Base-by-base conservation (phyloP, 2,888 invertebrate genomes). In the Drosophila barbarae region DNA sequence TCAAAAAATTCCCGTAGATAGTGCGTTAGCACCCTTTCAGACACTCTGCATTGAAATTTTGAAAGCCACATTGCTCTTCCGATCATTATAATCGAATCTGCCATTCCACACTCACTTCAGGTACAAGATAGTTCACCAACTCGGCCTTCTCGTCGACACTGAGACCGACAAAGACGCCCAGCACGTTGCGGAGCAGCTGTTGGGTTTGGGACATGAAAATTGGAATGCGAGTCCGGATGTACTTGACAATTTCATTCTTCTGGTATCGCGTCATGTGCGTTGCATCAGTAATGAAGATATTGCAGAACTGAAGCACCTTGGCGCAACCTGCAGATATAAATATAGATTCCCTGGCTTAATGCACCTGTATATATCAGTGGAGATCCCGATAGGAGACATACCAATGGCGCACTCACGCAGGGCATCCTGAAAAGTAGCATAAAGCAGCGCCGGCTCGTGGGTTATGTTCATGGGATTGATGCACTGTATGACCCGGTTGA, bases 241-340 rank as follows among this genome's bases (percentile, higher is more conserved):
- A 93, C 80, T 92, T 91, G 63, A 93, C 92, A 26, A 93, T 93
- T 87, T 93, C 93, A 81, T 93, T 91, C 69, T 93, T 90, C 81
- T 93, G 93, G 71, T 92, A 91, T 61, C 91, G 90, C 8, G 92
- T 90, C 66, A 93, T 88, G 76, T 92, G 92, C 38, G 91, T 89
- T 83, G 92, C 93, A 74, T 92, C 90, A 84, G 92, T 92, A 21
- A 92, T 91, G 84, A 93, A 93, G 67, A 93, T 88, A 84, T 93
- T 93, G 88, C 93, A 93, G 36, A 93, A 89, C 60, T 93, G 90
- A 52, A 93, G 87, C 36, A 92, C 86, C 87, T 91, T 91, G 50
- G 90, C 90, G 70, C 90, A 89, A 71, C 90, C 92, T 91, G 8
- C 6, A 41, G 6, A 8, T 10, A 4, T 0, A 13, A 0, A 13